Evolutionary conservation across 2,113 vertebrate genomes (phyloP), one percentile per base, ranked within the genome.

Genomic region (Cynopterus brachyotis): DNA sequence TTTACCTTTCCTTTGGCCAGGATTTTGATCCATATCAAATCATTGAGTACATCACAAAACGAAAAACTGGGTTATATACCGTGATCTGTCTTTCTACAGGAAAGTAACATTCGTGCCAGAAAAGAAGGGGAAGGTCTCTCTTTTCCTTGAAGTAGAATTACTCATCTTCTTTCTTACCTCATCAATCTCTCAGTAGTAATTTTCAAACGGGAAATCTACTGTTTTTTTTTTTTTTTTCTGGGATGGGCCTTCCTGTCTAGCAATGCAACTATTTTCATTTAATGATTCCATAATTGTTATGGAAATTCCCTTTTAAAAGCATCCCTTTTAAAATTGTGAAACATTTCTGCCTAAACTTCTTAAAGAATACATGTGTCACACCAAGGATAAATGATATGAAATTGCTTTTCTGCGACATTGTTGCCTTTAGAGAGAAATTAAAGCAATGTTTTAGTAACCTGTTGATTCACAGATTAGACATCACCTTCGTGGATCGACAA

Each of bases 221-320:
- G 2, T 20, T 37, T 86, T 86, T 24, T 42, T 88, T 59, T 37
- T 59, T 92, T 93, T 59, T n/a, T 37, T 42, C 60, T 96, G 95
- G 96, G 81, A 30, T 98, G 81, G 87, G 81, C 87, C 98, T 97
- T 99, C 97, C 98, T 98, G 95, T 97, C 82, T 87, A 97, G 78
- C 64, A 97, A 35, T 95, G 92, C 42, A 47, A 86, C 80, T 89
- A 53, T 60, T 89, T 98, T 94, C 87, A 69, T 76, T 94, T 97
- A 75, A 86, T 96, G 96, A 97, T 97, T 97, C 95, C n/a, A 55
- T 60, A 89, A 64, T 67, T 96, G 45, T 97, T 79, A 94, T 59
- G 50, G 97, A 98, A 98, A 98, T 96, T 95, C 80, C 95, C 86
- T 90, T 97, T 96, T 66, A 82, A 94, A 93, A 95, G 16, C 45